Conservation (phyloP, 2,888 invertebrate species). For the Poecilobothrus nobilitatus region DNA sequence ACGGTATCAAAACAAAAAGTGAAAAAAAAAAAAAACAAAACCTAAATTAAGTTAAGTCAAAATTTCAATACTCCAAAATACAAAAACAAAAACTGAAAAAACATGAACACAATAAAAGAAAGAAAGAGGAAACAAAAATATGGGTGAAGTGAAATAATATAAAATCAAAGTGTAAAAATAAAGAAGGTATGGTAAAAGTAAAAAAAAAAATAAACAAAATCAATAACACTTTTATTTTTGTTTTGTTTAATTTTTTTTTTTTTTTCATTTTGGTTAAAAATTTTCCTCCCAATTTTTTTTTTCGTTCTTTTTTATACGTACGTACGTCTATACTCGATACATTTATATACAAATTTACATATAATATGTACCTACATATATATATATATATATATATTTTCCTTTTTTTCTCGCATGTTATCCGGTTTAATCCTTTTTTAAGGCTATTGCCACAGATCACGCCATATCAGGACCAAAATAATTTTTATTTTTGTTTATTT, state of each 20-base stretch:
- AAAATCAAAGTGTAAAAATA: conserved; percentile 19
- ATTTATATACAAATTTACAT: no score
- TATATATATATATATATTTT: no score
- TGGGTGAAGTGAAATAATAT: conserved; percentile 19
- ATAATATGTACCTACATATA: no score
- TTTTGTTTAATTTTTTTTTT: conserved; percentile 11
- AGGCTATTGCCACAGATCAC: conserved; percentile 6
- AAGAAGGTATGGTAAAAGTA: background rate
- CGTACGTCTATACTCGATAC: no score
- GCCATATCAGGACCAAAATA: background rate
- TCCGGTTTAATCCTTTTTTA: background rate
- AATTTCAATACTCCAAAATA: background rate
- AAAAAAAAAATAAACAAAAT: background rate
- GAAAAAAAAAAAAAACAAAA: background rate
- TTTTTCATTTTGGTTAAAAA: conserved; percentile 7
- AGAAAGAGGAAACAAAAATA: conserved; percentile 16
- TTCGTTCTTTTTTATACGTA: no score
- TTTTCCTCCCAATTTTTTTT: no score
- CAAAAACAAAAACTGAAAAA: background rate
- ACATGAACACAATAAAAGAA: background rate
- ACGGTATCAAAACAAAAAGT: conserved; percentile 20
- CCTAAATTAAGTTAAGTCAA: conserved; percentile 3
- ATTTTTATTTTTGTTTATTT: background rate
- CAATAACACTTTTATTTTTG: background rate
- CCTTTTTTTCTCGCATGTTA: background rate